Base-by-base conservation (phyloP, 2,888 invertebrate species). In the Drosophila atripex region DNA sequence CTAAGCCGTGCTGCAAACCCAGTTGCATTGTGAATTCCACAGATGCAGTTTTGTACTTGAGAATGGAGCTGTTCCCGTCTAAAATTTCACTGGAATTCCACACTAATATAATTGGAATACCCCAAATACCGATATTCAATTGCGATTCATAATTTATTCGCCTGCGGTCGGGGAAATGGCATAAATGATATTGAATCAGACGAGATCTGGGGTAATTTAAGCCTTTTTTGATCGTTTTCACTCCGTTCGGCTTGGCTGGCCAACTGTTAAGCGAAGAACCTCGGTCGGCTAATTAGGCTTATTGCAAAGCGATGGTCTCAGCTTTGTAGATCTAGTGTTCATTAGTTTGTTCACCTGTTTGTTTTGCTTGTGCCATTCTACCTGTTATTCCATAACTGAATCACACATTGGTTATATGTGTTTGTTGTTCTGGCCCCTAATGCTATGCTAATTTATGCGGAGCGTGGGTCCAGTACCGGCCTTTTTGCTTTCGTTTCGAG, bases 311-410 rank as follows among this genome's bases (percentile, higher is more conserved):
- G 41, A 32, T 43, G 54, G 23, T 39, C 50, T 58, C 41, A 16
- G 35, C 25, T 43, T n/a, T 46, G 14, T 38, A 46, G 52, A 52
- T 64, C 45, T 46, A 23, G 45, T 30, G 71, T 68, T 76, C 64
- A 83, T 86, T 83, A 80, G 86, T 76, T 71, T 78, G 55, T 86
- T 77, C 80, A 79, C 72, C 83, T 86, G 83, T 69, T 71, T 72
- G 71, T 71, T 64, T 59, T 65, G 70, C 55, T 60, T 41, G 21
- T 18, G 53, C 43, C 41, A 49, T 69, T 69, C 52, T 49, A 55
- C 43, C 68, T 69, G 79, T 56, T 60, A 52, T 60, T 51, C 60
- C 56, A 66, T 65, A 68, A 76, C 70, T 77, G 60, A 71, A 54
- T 69, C 63, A 58, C 63, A 56, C 55, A 43, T 18, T 32, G n/a